phyloP scores from a whole-genome alignment of 1,140 invertebrate species.

The Meloidogyne hapla region DNA sequence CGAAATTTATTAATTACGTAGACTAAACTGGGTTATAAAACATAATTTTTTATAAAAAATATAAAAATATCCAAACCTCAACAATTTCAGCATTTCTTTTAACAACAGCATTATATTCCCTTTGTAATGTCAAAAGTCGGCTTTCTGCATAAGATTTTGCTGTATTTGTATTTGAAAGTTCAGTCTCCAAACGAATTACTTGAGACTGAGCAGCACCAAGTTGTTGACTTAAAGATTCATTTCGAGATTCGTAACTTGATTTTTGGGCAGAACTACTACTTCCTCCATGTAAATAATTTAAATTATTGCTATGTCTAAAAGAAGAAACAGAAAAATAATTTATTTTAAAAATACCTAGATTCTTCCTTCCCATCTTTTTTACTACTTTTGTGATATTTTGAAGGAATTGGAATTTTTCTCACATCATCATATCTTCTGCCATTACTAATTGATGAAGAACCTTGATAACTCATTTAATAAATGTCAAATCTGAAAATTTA shows the following conservation, averaged over 20 bases:
- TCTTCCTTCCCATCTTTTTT: neutral
- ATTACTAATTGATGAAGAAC: neutral
- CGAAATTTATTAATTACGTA: too few relatives aligned
- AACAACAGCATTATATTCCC: slow-evolving; percentile 16
- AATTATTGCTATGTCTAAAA: neutral
- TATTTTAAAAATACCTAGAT: neutral
- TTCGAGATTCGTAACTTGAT: slow-evolving; percentile 12
- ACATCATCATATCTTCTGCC: slow-evolving; percentile 3
- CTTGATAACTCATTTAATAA: neutral
- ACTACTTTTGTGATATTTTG: neutral
- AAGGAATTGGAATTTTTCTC: neutral
- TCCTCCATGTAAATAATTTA: neutral
- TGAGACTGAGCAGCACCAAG: slow-evolving; percentile 25
- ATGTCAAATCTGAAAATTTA: slow-evolving; percentile 3
- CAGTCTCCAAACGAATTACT: slow-evolving; percentile 28
- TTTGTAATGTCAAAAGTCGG: slow-evolving; percentile 19
- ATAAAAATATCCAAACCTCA: too few relatives aligned
- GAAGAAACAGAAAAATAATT: too few relatives aligned
- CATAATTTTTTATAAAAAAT: too few relatives aligned
- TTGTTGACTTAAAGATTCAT: slow-evolving; percentile 25
- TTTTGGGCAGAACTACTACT: neutral
- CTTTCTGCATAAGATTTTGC: slow-evolving; percentile 29
- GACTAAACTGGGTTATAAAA: too few relatives aligned
- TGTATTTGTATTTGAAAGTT: slow-evolving; percentile 10
- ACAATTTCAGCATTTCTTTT: slow-evolving; percentile 29